Percentiles rank a stretch among this genome's conserved stretches.
These are phyloP conservation scores for Lasioglossum zephyrum DNA, from an alignment of 2,888 invertebrate species.

Conservation along the genomic window DNA sequence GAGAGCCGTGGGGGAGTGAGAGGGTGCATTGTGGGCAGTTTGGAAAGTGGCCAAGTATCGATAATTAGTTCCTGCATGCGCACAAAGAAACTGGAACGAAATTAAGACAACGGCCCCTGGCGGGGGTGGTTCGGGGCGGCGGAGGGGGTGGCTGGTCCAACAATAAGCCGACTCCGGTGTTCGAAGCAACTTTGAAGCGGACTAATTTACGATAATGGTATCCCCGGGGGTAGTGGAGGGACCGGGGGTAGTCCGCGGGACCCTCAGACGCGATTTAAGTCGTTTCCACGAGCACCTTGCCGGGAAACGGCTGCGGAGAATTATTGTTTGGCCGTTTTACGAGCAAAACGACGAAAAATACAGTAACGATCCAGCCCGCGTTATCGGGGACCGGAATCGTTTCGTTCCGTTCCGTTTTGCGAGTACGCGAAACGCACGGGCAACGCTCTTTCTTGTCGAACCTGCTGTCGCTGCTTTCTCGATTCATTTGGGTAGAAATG, in stretches of 20 bases:
- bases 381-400: slow-evolving; percentile 9
- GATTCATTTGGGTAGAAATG: background rate
- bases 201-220: slow-evolving; percentile 58
- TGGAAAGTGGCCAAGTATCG: slow-evolving; percentile 50
- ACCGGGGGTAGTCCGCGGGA: slow-evolving; percentile 12
- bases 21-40: slow-evolving; percentile 23
- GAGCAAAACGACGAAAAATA: slow-evolving; percentile 16
- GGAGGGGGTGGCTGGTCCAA: slow-evolving; percentile 15
- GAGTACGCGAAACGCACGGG: background rate
- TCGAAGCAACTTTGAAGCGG: slow-evolving; percentile 54
- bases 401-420: slow-evolving; percentile 4
- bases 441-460: background rate
- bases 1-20: background rate
- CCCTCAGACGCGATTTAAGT: slow-evolving; percentile 51
- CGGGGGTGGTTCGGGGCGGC: background rate
- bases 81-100: slow-evolving; percentile 58
- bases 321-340: slow-evolving; percentile 40
- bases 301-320: slow-evolving; percentile 22
- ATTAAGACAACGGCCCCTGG: slow-evolving; percentile 52
- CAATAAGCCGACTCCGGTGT: slow-evolving; percentile 47
- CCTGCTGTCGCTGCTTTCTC: background rate
- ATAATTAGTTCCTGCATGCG: slow-evolving; percentile 55
- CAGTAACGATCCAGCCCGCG: slow-evolving; percentile 8
- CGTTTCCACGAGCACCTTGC: slow-evolving; percentile 33
- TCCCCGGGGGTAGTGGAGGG: slow-evolving; percentile 20